Base-by-base conservation (phyloP, 1,140 invertebrate genomes). In the Asobara japonica region DNA sequence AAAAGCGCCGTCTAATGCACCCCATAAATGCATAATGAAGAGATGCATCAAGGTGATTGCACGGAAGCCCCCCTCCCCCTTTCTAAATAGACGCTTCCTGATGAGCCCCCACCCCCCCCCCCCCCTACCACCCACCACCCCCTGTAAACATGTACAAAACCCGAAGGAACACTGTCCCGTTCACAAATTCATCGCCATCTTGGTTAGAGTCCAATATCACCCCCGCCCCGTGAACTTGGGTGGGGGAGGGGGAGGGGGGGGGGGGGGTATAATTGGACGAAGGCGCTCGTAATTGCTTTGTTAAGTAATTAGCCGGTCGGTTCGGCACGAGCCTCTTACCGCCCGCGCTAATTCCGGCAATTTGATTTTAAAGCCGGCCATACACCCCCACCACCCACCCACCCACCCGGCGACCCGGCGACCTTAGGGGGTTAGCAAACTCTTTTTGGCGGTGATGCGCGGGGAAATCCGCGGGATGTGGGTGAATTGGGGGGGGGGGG, bases 291-390 rank as follows among this genome's bases (percentile, higher is more conserved):
- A 75, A 75, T 73, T 75, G 74, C 74, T 75, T 75, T 75, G 74
- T 75, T 75, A 75, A 73, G 74, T 75, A 73, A 73, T 75, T 75
- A 75, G 69, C 64, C 68, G 74, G 71, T 75, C 66, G 61, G 74
- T 73, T 75, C 74, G 67, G 67, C 68, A 68, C 68, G 70, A 72
- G 68, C 60, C 64, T 48, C 71, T 61, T 60, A 56, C 66, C 48
- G 36, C 48, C n/a, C 61, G 18, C 41, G 68, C 68, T 75, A 72
- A 75, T 75, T 75, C 71, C 30, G 38, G 38, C 74, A 75, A 72
- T 75, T 75, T 73, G 71, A 75, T 75, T 75, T 70, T 75, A 73
- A 73, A 72, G 36, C 67, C 29, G 29, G 31, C 27, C 60, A 27
- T 56, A 56, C 41, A n/a, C 51, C 51, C 51, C 22, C 22, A 6